Evolutionary conservation across 2,113 vertebrate genomes (phyloP).

Genomic region (Riparia riparia): DNA sequence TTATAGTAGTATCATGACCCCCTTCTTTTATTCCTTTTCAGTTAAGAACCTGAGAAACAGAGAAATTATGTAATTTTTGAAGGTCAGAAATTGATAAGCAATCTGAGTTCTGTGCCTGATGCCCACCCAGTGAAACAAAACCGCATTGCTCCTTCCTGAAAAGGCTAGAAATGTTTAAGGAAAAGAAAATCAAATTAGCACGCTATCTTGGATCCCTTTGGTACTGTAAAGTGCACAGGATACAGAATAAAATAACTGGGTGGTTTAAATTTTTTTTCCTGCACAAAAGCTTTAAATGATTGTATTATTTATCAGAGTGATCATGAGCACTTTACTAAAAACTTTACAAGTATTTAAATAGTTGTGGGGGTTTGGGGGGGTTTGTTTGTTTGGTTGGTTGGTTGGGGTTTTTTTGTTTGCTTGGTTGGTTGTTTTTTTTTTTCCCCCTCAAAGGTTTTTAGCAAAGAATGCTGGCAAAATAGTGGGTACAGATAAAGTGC

Average conservation of each 20-base stretch:
- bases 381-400: too few relatives aligned
- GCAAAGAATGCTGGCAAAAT: not conserved
- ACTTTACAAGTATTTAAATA: not conserved
- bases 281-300: not conserved
- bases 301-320: not conserved
- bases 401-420: too few relatives aligned
- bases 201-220: not conserved
- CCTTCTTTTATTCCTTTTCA: not conserved
- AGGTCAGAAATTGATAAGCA: not conserved
- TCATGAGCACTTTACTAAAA: not conserved
- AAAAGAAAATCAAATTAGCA: not conserved
- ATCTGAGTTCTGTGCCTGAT: not conserved
- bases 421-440: not conserved
- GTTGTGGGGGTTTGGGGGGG: too few relatives aligned
- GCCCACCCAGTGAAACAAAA: not conserved
- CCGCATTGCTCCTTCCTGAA: not conserved
- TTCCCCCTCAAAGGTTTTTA: not conserved
- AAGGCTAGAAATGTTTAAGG: not conserved
- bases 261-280: not conserved
- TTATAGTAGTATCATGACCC: not conserved
- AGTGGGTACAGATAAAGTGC: not conserved
- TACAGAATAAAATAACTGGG: not conserved
- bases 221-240: not conserved
- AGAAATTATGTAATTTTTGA: not conserved
- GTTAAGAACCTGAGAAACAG: not conserved